Evolutionary conservation across 1,140 invertebrate species (phyloP).

Genomic region (Calliopsis andreniformis): DNA sequence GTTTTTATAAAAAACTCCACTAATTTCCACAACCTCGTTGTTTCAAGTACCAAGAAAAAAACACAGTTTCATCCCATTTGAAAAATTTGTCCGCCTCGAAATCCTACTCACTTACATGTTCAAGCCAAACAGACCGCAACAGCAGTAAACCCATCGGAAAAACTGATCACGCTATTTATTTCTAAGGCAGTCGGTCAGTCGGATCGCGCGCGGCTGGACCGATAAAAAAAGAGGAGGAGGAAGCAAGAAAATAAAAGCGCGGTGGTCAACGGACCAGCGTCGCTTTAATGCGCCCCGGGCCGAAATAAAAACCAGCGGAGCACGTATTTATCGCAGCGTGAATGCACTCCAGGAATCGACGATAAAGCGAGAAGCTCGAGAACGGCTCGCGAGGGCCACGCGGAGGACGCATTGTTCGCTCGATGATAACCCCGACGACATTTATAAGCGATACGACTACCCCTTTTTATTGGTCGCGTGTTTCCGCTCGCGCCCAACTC

Average conservation of each 20-base stretch:
- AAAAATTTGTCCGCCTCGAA: too few species aligned
- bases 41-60: too few species aligned
- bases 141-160: not conserved
- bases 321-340: constrained; percentile 27
- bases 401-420: not conserved
- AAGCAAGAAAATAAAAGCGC: too few species aligned
- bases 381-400: not conserved
- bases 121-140: too few species aligned
- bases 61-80: too few species aligned
- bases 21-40: too few species aligned
- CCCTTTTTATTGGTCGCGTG: not conserved
- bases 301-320: constrained; percentile 5
- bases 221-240: constrained; percentile 11
- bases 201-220: not conserved
- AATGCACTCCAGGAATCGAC: constrained; percentile 20
- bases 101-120: too few species aligned
- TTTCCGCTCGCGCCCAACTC: not conserved
- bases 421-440: constrained; percentile 18
- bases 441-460: not conserved
- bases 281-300: constrained; percentile 3
- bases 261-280: constrained; percentile 5
- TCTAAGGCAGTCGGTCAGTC: constrained; percentile 3
- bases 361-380: constrained; percentile 12
- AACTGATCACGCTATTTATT: constrained; percentile 2
- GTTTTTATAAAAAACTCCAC: too few species aligned